Evolutionary conservation across 2,797 vertebrate species (phyloP).

Genomic region (Nannoperca australis): DNA sequence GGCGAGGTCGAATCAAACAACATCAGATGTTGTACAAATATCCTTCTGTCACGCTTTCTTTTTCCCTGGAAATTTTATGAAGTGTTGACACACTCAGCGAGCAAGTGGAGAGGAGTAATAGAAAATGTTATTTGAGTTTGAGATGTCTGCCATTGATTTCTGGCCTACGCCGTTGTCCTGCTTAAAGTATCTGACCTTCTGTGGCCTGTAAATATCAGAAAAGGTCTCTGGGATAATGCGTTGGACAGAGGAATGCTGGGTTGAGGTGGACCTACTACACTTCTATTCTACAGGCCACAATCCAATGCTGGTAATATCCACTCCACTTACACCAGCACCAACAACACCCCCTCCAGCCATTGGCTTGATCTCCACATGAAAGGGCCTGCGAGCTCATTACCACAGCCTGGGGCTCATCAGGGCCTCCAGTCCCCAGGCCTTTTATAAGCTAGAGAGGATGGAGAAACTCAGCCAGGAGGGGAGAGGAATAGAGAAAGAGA

Average conservation of each 20-base stretch:
- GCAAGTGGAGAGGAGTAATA: slow-evolving; percentile 36
- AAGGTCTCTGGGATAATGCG: slow-evolving; percentile 70
- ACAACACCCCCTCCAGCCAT: slow-evolving; percentile 62
- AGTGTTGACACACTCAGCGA: slow-evolving; percentile 68
- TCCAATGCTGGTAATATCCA: slow-evolving; percentile 63
- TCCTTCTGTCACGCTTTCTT: slow-evolving; percentile 30
- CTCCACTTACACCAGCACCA: slow-evolving; percentile 59
- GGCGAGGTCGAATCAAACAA: slow-evolving; percentile 65
- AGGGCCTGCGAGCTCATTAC: slow-evolving; percentile 78
- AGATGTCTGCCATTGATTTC: slow-evolving; percentile 65
- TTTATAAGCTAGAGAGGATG: slow-evolving; percentile 72
- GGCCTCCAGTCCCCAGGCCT: slow-evolving; percentile 58
- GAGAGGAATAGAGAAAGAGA: slow-evolving; percentile 43
- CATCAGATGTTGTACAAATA: slow-evolving; percentile 55
- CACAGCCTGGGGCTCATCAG: slow-evolving; percentile 71
- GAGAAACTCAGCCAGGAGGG: slow-evolving; percentile 60
- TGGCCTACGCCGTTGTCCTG: slow-evolving; percentile 60
- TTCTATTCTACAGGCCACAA: slow-evolving; percentile 51
- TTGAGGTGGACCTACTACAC: slow-evolving; percentile 52
- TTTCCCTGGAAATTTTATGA: slow-evolving; percentile 66
- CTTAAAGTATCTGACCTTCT: slow-evolving; percentile 72
- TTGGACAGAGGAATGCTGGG: slow-evolving; percentile 72
- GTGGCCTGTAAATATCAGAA: slow-evolving; percentile 71
- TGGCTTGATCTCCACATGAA: slow-evolving; percentile 80
- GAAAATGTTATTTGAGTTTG: slow-evolving; percentile 53